phyloP scores from a whole-genome alignment of 2,797 vertebrate genomes.

The Propithecus deckenii region DNA sequence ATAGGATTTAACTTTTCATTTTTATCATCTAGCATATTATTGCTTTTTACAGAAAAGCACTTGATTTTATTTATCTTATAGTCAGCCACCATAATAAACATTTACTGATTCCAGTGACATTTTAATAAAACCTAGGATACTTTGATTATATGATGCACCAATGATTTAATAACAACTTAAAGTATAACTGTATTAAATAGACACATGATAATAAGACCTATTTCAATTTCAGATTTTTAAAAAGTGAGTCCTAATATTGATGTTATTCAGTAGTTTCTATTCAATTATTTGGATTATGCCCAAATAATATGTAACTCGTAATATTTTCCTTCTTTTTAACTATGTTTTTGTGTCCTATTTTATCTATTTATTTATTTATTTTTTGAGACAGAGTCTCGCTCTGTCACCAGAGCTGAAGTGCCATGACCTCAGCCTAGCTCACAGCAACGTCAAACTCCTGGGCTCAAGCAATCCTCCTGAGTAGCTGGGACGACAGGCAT shows the following conservation, averaged over 20 bases:
- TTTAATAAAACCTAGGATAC: conserved; percentile 16
- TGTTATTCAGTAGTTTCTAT: background rate
- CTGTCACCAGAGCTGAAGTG: too few relatives aligned
- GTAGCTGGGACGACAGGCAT: too few relatives aligned
- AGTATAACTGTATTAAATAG: background rate
- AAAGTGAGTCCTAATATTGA: background rate
- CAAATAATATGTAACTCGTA: background rate
- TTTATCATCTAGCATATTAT: conserved; percentile 4
- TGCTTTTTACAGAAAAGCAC: conserved; percentile 18
- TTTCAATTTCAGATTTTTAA: background rate
- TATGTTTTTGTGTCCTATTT: background rate
- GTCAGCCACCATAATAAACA: conserved; percentile 4
- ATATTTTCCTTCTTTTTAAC: background rate
- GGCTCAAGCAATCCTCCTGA: too few relatives aligned
- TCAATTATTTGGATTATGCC: background rate
- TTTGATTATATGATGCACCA: background rate
- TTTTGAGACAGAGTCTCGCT: too few relatives aligned
- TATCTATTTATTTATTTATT: background rate
- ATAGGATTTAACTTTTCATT: conserved; percentile 2
- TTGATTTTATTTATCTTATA: conserved; percentile 25
- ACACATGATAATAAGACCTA: background rate
- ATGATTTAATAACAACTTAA: conserved; percentile 39
- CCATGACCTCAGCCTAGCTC: too few relatives aligned
- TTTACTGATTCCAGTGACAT: conserved; percentile 23
- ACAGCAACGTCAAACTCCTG: too few relatives aligned